Evolutionary conservation across 1,140 invertebrate genomes (phyloP).

Genomic region (Leptestheria dahalacensis): DNA sequence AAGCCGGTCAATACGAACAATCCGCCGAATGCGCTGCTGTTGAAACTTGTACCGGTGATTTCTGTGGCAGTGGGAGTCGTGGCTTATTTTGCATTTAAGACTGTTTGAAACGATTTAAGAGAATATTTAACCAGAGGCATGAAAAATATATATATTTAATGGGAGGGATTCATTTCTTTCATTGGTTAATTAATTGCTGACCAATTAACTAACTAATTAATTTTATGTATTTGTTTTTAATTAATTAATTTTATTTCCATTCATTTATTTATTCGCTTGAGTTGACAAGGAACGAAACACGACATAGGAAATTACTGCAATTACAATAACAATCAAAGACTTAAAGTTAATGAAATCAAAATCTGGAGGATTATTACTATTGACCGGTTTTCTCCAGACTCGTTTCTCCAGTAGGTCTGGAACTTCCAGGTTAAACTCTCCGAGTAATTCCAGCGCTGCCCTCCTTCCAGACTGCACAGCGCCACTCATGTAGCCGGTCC

Average conservation of each 20-base stretch:
- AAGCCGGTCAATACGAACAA: not conserved
- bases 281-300: too few species aligned
- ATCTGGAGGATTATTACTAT: not conserved
- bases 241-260: too few species aligned
- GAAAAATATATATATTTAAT: too few species aligned
- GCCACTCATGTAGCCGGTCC: conserved; percentile 40
- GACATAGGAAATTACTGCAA: not conserved
- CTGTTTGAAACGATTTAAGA: too few species aligned
- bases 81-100: too few species aligned
- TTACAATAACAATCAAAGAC: not conserved
- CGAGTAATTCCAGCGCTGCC: conserved; percentile 35
- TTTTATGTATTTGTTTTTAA: too few species aligned
- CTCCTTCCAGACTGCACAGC: conserved; percentile 37
- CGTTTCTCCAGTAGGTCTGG: not conserved
- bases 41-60: not conserved
- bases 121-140: too few species aligned
- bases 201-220: too few species aligned
- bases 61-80: not conserved
- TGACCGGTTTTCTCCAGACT: not conserved
- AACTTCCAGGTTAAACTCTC: not conserved
- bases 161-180: too few species aligned
- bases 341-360: not conserved
- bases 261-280: too few species aligned
- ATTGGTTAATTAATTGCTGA: too few species aligned
- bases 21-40: not conserved